Evolutionary conservation across 2,797 vertebrate species (phyloP).

Genomic region (Galagoides demidoff): DNA sequence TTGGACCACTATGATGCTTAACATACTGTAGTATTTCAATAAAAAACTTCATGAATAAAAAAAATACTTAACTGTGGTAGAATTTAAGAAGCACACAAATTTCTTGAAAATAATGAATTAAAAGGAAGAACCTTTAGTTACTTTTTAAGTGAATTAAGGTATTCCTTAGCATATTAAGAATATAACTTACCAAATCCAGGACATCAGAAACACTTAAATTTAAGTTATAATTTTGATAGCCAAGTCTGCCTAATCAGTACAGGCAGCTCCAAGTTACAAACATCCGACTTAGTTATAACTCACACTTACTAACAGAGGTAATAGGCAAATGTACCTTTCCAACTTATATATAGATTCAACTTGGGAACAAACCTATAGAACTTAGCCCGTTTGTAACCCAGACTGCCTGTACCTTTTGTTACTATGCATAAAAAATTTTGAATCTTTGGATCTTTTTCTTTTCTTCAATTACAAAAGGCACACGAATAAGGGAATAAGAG

Average conservation of each 20-base stretch:
- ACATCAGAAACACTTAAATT: constrained; percentile 17
- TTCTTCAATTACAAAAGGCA: neutral
- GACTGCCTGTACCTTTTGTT: neutral
- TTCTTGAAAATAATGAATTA: constrained; percentile 10
- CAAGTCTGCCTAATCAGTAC: neutral
- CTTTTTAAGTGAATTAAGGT: neutral
- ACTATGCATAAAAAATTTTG: neutral
- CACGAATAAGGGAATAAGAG: constrained; percentile 23
- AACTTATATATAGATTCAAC: too few relatives aligned
- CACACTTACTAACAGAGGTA: too few relatives aligned
- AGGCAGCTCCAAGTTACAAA: too few relatives aligned
- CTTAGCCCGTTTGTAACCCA: too few relatives aligned
- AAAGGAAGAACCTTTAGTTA: neutral
- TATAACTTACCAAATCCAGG: neutral
- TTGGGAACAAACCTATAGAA: too few relatives aligned
- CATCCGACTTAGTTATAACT: too few relatives aligned
- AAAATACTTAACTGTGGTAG: neutral
- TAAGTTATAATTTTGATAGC: constrained; percentile 14
- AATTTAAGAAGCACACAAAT: neutral
- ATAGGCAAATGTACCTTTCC: too few relatives aligned
- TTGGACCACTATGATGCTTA: neutral
- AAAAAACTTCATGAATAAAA: neutral
- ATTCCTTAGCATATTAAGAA: neutral
- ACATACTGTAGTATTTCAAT: neutral
- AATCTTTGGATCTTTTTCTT: neutral